A percentile compares a stretch with the other conserved stretches of the same genome.
Evolutionary conservation across 2,888 invertebrate genomes (phyloP).

Genomic region (Oxycera nigricornis): DNA sequence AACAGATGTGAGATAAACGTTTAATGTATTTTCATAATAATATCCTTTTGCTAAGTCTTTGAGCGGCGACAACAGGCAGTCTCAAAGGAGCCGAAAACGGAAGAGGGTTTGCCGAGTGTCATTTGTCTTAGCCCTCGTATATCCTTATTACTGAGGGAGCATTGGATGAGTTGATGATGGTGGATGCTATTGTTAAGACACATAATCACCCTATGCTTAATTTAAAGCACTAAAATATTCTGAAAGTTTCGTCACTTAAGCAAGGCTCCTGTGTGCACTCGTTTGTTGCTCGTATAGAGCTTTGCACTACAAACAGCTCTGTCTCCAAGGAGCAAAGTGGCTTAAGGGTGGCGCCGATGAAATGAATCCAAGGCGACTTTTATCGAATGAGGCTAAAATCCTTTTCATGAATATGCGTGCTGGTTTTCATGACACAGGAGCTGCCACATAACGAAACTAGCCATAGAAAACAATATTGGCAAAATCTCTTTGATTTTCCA

Average conservation of each 20-base stretch:
- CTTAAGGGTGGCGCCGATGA: neutral
- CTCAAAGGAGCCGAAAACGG: neutral
- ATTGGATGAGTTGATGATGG: neutral
- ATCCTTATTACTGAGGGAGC: slow-evolving; percentile 16
- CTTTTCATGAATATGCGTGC: slow-evolving; percentile 40
- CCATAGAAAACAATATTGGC: too few species aligned
- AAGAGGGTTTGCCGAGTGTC: slow-evolving; percentile 42
- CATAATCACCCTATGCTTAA: slow-evolving; percentile 48
- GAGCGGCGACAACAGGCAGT: slow-evolving; percentile 25
- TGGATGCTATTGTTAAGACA: slow-evolving; percentile 42
- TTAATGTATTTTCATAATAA: slow-evolving; percentile 48
- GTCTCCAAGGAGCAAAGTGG: neutral
- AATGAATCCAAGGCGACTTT: slow-evolving; percentile 14
- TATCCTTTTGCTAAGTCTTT: slow-evolving; percentile 43
- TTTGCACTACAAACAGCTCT: slow-evolving; percentile 20
- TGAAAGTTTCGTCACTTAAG: slow-evolving; percentile 41
- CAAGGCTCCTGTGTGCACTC: slow-evolving; percentile 1
- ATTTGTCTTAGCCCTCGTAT: slow-evolving; percentile 45
- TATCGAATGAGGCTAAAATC: slow-evolving; percentile 34
- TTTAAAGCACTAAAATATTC: slow-evolving; percentile 47
- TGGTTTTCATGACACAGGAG: too few species aligned
- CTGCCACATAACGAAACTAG: too few species aligned
- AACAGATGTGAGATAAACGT: slow-evolving; percentile 46
- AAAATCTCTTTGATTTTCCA: too few species aligned
- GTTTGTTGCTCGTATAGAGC: slow-evolving; percentile 12